phyloP scores from a whole-genome alignment of 2,888 invertebrate species.

The Hanleya hanleyi region DNA sequence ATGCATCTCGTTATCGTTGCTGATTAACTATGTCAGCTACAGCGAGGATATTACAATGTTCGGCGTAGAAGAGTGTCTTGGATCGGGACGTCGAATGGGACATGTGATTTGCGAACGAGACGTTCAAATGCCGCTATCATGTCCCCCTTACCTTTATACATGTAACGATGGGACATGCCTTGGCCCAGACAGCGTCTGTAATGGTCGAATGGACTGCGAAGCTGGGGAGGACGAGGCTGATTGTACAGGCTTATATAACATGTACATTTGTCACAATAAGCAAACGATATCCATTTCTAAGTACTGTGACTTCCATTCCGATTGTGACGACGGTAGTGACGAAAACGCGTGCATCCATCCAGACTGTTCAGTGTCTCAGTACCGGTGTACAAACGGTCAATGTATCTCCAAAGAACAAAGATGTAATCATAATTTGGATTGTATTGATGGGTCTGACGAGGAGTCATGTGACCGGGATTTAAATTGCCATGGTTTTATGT shows the following conservation, averaged over 20 bases:
- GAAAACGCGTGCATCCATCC: not conserved
- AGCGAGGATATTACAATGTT: no score
- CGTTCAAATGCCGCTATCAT: not conserved
- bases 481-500: not conserved
- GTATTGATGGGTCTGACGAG: not conserved
- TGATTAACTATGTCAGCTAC: no score
- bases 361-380: not conserved
- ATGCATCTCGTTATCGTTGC: not conserved
- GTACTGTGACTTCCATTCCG: not conserved
- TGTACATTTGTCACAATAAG: not conserved
- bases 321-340: not conserved
- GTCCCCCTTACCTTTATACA: not conserved
- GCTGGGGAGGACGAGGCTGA: not conserved
- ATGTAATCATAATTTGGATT: not conserved
- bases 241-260: not conserved
- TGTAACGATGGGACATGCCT: not conserved
- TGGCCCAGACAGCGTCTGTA: not conserved
- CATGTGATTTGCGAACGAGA: not conserved
- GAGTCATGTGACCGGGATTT: not conserved
- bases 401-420: not conserved
- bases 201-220: not conserved
- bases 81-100: not conserved
- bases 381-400: not conserved
- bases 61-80: not conserved
- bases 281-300: not conserved